Base-by-base conservation (phyloP, 2,113 vertebrate genomes). In the Leptobrachium leishanense region DNA sequence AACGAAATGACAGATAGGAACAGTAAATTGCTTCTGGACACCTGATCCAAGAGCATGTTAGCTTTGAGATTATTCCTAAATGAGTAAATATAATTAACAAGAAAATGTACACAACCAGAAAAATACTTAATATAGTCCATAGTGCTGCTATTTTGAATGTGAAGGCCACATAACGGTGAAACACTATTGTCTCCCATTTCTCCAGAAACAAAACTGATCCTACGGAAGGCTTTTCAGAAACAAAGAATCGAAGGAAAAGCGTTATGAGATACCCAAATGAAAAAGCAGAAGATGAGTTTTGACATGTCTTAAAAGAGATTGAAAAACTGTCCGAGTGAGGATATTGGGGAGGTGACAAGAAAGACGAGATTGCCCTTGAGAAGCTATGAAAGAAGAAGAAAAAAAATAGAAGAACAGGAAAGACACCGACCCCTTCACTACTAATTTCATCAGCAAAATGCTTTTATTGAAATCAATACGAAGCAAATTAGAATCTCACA, bases 381-480 rank as follows among this genome's bases (percentile, higher is more conserved):
- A 72, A 81, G 40, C n/a, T 43, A 76, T 43, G 75, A 69, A 59
- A 76, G 59, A 67, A 67, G 46, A 31, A 63, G 6, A 5, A 40
- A 59, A 59, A 54, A 73, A 68, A 68, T 57, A 68, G 15, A 74
- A 81, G 54, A 64, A 63, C 20, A 31, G 20, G 20, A 43, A 73
- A 68, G 68, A 67, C 46, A 39, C 67, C 68, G 54, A 53, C 39
- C 54, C 53, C 73, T 64, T 44, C 6, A 41, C 71, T 81, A 71
- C 64, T 81, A 81, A 81, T 81, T 74, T 81, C 64, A 74, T 81
- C 78, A 74, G 78, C 71, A 40, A 81, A 81, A 81, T 68, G 64
- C 78, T 81, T 81, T 74, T 81, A 81, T 81, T 81, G 78, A 81
- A 81, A 81, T 81, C 78, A 41, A 81, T 81, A 81, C 64, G 64